These are phyloP conservation scores for Parauchenoglanis ngamensis DNA, from an alignment of 2,797 vertebrate genomes.

Conservation along the genomic window DNA sequence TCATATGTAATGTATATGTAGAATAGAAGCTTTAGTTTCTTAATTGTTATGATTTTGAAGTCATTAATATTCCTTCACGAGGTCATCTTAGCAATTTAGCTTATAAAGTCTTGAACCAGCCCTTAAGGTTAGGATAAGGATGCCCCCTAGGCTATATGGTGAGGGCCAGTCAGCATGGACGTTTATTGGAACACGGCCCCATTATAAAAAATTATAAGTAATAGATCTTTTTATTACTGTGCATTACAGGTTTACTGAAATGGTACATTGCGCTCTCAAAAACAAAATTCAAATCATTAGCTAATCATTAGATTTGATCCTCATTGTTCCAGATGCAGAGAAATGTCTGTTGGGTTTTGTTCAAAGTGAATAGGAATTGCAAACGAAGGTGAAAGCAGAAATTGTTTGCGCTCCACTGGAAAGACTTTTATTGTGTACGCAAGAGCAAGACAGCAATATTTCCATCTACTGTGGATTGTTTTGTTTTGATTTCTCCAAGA, in stretches of 20 bases:
- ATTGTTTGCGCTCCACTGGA: not conserved
- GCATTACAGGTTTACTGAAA: constrained; percentile 23
- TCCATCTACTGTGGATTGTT: not conserved
- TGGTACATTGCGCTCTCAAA: constrained; percentile 15
- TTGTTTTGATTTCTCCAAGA: not conserved
- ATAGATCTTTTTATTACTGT: not conserved
- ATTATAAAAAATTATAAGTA: not conserved
- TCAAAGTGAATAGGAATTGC: not conserved
- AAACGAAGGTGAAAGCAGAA: not conserved
- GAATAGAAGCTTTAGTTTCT: not conserved
- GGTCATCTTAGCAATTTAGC: not conserved
- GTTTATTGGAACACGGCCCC: not conserved
- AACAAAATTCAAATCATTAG: constrained; percentile 22
- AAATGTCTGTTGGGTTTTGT: not conserved
- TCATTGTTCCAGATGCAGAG: not conserved
- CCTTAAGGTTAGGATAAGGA: not conserved
- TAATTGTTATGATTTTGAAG: not conserved
- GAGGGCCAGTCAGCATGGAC: not conserved
- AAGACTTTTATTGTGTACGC: not conserved
- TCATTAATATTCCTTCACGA: not conserved
- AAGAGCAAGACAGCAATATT: not conserved
- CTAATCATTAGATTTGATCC: constrained; percentile 9
- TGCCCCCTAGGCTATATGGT: not conserved
- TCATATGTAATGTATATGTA: not conserved
- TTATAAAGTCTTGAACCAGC: too few relatives aligned